Evolutionary conservation across 2,113 vertebrate species (phyloP).

Genomic region (Malurus melanocephalus): DNA sequence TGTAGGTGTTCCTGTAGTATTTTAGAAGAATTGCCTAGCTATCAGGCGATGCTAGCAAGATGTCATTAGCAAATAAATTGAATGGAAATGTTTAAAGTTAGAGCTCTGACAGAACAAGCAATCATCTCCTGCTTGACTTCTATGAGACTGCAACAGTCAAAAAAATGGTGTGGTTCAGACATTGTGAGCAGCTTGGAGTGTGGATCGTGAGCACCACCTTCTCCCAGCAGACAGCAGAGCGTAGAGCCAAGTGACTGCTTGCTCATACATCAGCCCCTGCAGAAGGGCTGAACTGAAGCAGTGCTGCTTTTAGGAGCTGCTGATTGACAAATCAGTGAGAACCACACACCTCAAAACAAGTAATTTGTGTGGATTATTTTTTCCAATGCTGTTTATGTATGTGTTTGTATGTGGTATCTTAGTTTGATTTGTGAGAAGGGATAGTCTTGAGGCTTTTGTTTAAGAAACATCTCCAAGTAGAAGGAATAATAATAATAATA

Average conservation of each 20-base stretch:
- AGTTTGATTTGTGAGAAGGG: conserved; percentile 12
- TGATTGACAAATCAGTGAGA: not conserved
- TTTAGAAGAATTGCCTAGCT: not conserved
- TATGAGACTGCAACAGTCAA: not conserved
- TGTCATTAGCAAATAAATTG: not conserved
- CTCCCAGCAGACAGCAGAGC: not conserved
- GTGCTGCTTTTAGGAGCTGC: not conserved
- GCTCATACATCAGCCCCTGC: not conserved
- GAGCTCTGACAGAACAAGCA: not conserved
- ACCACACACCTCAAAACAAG: not conserved
- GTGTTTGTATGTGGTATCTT: not conserved
- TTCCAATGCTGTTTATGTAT: not conserved
- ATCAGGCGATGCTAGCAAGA: not conserved
- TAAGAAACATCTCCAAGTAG: conserved; percentile 32
- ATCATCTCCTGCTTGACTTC: not conserved
- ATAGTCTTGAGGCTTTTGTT: conserved; percentile 40
- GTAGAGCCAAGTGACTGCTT: not conserved
- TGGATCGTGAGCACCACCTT: not conserved
- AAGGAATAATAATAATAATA: conserved; percentile 46
- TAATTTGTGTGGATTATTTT: not conserved
- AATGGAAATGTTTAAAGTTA: not conserved
- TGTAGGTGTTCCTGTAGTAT: not conserved
- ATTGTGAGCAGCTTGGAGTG: not conserved
- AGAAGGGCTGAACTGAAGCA: not conserved
- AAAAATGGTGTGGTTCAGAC: not conserved